Base-by-base conservation (phyloP, 2,888 invertebrate genomes). In the Sthenelais limicola region DNA sequence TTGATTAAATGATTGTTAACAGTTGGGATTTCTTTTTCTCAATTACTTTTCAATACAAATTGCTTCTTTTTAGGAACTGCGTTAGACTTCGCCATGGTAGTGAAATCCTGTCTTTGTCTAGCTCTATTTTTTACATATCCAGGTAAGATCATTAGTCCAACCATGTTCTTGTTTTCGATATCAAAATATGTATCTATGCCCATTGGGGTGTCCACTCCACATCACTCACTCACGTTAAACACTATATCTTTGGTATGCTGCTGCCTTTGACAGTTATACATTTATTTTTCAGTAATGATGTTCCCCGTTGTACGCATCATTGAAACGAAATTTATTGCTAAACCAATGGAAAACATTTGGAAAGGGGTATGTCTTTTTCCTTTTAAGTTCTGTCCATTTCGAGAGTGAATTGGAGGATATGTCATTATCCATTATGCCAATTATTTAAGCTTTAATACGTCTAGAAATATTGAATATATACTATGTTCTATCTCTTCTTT, bases 61-160 rank as follows among this genome's bases (percentile, higher is more conserved):
- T 33, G 47, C 21, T 28, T 58, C 18, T 21, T 73, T 62, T 30
- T 71, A 74, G 77, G 73, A 47, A 24, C 30, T 1, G 74, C 68
- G 3, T 62, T 89, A 15, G 87, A 88, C 79, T 88, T 88, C 80
- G 85, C 88, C 30, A 83, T 86, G 78, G 71, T 89, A 24, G 89
- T 89, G n/a, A 89, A 88, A 75, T 81, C 84, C 30, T 89, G 87
- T 74, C 81, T 89, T 9, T 88, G 88, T 74, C 71, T 88, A n/a
- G 86, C 88, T 0, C 79, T 89, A 30, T 89, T 88, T 79, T 88
- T 88, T 80, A 89, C 89, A 62, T 89, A 89, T 80, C 89, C 89
- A 69, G 85, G 88, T 85, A 81, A 81, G 85, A 15, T n/a, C n/a
- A n/a, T n/a, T n/a, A n/a, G n/a, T n/a, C n/a, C n/a, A n/a, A n/a